These are phyloP conservation scores for Aspidiotus destructor DNA, from an alignment of 2,888 invertebrate species.

Conservation along the genomic window DNA sequence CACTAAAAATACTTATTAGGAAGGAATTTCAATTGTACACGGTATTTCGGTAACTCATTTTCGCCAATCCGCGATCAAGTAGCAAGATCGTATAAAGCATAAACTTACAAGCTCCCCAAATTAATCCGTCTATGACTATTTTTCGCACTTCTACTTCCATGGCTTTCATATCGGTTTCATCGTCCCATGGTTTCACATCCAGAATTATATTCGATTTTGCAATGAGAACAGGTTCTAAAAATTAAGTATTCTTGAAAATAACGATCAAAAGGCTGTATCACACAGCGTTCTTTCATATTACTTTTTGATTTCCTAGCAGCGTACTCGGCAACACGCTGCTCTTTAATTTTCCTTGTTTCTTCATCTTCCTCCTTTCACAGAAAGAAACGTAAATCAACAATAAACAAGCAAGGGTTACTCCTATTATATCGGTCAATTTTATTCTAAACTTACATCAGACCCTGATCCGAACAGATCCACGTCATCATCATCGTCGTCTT, in stretches of 20 bases:
- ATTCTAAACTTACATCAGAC: conserved; percentile 49
- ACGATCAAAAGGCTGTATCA: conserved; percentile 6
- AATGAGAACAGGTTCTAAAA: conserved; percentile 66
- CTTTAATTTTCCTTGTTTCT: conserved; percentile 63
- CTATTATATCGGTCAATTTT: not conserved
- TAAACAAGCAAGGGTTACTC: no score
- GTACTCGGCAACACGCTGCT: conserved; percentile 80
- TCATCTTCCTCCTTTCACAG: conserved; percentile 54
- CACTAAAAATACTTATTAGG: not conserved
- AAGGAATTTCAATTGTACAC: not conserved
- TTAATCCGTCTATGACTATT: conserved; percentile 70
- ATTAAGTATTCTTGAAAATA: conserved; percentile 13
- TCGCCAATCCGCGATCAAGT: not conserved
- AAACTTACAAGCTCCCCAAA: conserved; percentile 75
- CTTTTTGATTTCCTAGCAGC: conserved; percentile 85
- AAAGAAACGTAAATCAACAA: conserved; percentile 9
- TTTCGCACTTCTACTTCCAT: conserved; percentile 72
- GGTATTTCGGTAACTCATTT: not conserved
- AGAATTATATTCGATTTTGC: conserved; percentile 91
- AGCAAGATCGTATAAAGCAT: conserved; percentile 2
- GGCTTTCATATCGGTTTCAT: conserved; percentile 82
- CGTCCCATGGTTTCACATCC: conserved; percentile 80
- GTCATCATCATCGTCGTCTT: conserved; percentile 59
- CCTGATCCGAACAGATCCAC: conserved; percentile 75
- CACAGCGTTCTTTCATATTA: conserved; percentile 41